Evolutionary conservation across 1,140 invertebrate species (phyloP), one percentile per base, ranked within the genome.

Genomic region (Temnothorax nylanderi): DNA sequence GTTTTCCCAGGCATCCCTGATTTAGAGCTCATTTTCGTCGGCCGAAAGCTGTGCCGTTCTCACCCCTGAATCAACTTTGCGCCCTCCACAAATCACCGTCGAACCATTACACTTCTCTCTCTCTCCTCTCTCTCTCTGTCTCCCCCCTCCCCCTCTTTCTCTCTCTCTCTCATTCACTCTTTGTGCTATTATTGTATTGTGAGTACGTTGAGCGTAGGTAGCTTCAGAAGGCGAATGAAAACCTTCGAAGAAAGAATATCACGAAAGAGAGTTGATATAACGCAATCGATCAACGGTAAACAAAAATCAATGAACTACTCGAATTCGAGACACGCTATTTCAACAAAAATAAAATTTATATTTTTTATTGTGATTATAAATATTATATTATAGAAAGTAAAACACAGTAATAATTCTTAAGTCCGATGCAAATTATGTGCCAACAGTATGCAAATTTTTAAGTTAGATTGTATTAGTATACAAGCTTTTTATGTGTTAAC

Each of bases 21-120:
- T 93, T 93, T 93, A 93, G 88, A 92, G 92, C 93, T 93, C 92
- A 93, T 93, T 93, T 92, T 93, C 91, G 82, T 91, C 89, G 89
- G 89, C 81, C 91, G 91, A 92, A 88, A 93, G 91, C 88, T 90
- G 88, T 91, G 84, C 86, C 92, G 86, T 93, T 91, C 92, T 92
- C 92, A 90, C 91, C 92, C 91, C 92, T 92, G 93, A 91, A 91
- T 91, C 90, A 91, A 91, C 90, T 90, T 91, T 91, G 85, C 89
- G 62, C 87, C 90, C 89, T 80, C 89, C 90, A 91, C 90, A 91
- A 91, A 91, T 91, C 90, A 91, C 89, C 85, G 85, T 77, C 80
- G 77, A 90, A 77, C 90, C 71, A 89, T 91, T 90, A 90, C 51
- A 51, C 62, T 74, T 34, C 41, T 62, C 80, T 87, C 89, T 71